phyloP scores from a whole-genome alignment of 1,140 invertebrate species.

The Brachionus asplanchnoidis region DNA sequence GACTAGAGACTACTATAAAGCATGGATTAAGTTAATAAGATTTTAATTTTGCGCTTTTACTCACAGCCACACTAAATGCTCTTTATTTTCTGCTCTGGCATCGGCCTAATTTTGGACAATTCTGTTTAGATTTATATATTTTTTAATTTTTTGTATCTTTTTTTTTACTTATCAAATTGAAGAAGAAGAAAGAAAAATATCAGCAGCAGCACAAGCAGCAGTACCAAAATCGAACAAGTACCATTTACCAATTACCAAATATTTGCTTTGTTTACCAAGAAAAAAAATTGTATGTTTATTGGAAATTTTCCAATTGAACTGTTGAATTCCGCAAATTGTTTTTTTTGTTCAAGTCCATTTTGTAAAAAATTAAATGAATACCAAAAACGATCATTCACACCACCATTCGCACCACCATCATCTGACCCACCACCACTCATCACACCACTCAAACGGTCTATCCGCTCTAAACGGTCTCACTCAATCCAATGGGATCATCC shows the following conservation, averaged over 20 bases:
- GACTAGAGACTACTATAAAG: constrained; percentile 1
- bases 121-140: constrained; percentile 29
- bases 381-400: constrained; percentile 36
- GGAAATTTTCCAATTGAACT: neutral
- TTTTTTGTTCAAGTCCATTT: neutral
- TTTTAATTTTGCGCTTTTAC: neutral
- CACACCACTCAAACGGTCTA: constrained; percentile 21
- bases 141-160: constrained; percentile 31
- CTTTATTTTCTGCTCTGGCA: neutral
- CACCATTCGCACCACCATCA: constrained; percentile 8
- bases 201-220: neutral
- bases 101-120: neutral
- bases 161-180: constrained; percentile 9
- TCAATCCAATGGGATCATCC: constrained; percentile 4
- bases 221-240: neutral
- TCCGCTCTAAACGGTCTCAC: neutral
- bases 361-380: constrained; percentile 30
- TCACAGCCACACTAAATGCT: neutral
- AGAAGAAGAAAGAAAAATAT: neutral
- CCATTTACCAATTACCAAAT: neutral
- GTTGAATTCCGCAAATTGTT: neutral
- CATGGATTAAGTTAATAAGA: constrained; percentile 23
- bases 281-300: neutral
- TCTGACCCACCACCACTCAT: constrained; percentile 14
- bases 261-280: neutral